Evolutionary conservation across 2,113 vertebrate genomes (phyloP), one percentile per base, ranked within the genome.

Genomic region (Lepus timidus): DNA sequence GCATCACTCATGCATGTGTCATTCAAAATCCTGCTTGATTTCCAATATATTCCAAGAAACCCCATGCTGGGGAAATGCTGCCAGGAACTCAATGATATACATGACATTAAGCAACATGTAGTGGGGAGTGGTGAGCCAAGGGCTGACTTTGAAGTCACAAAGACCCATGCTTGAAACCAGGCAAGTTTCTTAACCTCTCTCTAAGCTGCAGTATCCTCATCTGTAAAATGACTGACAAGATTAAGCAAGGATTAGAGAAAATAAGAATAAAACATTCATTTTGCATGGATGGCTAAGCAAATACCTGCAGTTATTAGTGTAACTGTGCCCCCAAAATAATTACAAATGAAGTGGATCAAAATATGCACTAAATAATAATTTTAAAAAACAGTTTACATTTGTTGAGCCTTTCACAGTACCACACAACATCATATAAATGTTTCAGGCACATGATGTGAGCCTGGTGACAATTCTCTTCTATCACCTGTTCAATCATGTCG

Each of bases 401-500:
- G 4, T 13, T 25, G 27, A 85, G 25, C 9, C 2, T 58, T 68
- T 82, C 55, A 55, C 8, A 52, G 11, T 39, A 19, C 61, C 44
- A 9, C 68, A 74, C 20, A 12, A 20, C 71, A 49, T 27, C 27
- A n/a, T 51, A 1, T 14, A 51, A 11, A 29, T 70, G 16, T 82
- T 86, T 29, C 51, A 52, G 58, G 65, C 85, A 71, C 64, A 70
- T 76, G 85, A n/a, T 33, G 23, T 22, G 9, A 62, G 4, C 75
- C 44, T 9, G 5, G 2, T 67, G 83, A 58, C 80, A 20, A 10
- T 80, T 97, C 88, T 86, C 92, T 90, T 95, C 85, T 86, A 58
- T 85, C 91, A 73, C 27, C 3, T 51, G 20, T 65, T 96, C 36
- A 80, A 0, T 94, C 39, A 4, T 55, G 13, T 82, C 68, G 4